These are phyloP conservation scores for Lypha dubia DNA, from an alignment of 2,888 invertebrate genomes.

Conservation along the genomic window DNA sequence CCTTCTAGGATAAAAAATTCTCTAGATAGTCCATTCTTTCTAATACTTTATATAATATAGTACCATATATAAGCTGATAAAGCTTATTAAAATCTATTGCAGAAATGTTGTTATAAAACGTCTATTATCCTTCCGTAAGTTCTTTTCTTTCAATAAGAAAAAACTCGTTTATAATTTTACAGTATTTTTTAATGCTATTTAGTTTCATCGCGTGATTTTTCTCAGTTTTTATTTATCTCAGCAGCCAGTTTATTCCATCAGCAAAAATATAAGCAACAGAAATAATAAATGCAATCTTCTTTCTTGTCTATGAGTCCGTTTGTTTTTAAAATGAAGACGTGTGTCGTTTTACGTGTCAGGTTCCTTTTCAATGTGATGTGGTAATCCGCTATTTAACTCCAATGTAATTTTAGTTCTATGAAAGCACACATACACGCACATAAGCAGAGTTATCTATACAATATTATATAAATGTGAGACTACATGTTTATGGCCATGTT, in stretches of 20 bases:
- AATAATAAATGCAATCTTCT: conserved; percentile 59
- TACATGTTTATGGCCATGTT: not conserved
- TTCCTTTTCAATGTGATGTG: conserved; percentile 70
- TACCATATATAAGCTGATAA: not conserved
- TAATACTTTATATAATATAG: no score
- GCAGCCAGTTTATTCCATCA: not conserved
- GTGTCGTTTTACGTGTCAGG: conserved; percentile 68
- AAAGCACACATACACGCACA: not conserved
- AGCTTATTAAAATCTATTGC: conserved; percentile 30
- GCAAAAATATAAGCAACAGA: conserved; percentile 16
- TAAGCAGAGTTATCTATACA: not conserved
- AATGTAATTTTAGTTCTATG: conserved; percentile 68
- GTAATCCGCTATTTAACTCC: conserved; percentile 74
- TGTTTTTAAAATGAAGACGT: conserved; percentile 65
- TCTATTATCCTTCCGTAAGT: conserved; percentile 3
- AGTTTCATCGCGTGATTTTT: conserved; percentile 9
- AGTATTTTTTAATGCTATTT: not conserved
- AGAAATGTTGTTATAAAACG: conserved; percentile 3
- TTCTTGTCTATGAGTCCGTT: conserved; percentile 63
- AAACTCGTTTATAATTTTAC: conserved; percentile 16
- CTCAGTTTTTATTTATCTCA: conserved; percentile 4
- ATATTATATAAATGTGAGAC: no score
- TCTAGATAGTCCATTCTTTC: no score
- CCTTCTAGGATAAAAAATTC: no score
- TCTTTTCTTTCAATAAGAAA: conserved; percentile 18